Percentiles rank a stretch among this genome's conserved stretches.
Evolutionary conservation across 2,888 invertebrate species (phyloP).

Genomic region (Carcina quercana): DNA sequence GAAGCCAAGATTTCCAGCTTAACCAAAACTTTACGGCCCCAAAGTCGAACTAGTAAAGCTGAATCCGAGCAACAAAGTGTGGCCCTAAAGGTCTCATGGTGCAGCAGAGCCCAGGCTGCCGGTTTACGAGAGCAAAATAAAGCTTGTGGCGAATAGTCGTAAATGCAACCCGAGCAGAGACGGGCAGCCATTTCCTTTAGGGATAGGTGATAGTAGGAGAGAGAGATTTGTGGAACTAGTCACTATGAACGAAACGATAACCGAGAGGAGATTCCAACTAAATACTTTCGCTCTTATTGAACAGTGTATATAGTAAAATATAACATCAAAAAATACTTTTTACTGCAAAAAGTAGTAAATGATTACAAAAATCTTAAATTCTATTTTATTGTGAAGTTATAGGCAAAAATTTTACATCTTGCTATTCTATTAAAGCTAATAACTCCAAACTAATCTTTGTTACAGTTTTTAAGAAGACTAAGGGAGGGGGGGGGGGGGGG

Average conservation of each 20-base stretch:
- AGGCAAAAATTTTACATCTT: too few species aligned
- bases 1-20: too few species aligned
- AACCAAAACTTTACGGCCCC: too few species aligned
- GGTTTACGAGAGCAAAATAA: slow-evolving; percentile 40
- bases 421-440: too few species aligned
- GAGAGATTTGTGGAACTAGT: not conserved
- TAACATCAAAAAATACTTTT: too few species aligned
- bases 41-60: too few species aligned
- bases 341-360: not conserved
- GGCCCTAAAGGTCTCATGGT: too few species aligned
- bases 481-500: too few species aligned
- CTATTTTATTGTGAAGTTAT: not conserved
- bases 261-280: not conserved
- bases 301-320: not conserved
- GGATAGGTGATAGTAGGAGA: not conserved
- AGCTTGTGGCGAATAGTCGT: slow-evolving; percentile 30
- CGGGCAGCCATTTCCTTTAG: slow-evolving; percentile 21
- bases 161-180: slow-evolving; percentile 26
- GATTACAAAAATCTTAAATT: not conserved
- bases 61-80: too few species aligned
- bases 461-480: too few species aligned
- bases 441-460: too few species aligned
- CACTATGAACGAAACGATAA: not conserved
- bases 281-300: not conserved
- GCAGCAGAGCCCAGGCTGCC: too few species aligned